Conservation (phyloP, 2,888 invertebrate genomes). For the Limnephilus lunatus region DNA sequence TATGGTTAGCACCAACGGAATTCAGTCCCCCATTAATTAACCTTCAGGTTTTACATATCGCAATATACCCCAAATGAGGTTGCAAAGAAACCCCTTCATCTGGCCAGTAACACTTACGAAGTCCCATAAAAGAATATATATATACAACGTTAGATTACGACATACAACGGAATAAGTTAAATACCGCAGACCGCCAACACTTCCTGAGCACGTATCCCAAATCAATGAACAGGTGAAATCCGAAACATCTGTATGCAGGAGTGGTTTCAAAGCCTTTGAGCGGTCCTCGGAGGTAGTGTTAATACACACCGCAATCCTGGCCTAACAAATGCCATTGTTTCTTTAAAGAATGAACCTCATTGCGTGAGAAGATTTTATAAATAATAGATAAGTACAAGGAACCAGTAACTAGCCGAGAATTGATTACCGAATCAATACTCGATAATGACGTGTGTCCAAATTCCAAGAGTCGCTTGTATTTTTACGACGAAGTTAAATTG, state of each 20-base stretch:
- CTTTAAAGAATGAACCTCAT: constrained; percentile 9
- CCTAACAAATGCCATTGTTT: constrained; percentile 27
- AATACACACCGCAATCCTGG: background rate
- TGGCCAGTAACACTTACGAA: background rate
- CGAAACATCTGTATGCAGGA: constrained; percentile 37
- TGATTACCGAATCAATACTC: background rate
- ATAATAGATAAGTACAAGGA: background rate
- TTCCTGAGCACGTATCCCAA: constrained; percentile 41
- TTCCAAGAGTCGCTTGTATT: background rate
- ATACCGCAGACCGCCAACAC: constrained; percentile 1
- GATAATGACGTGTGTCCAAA: background rate
- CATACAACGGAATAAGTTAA: constrained; percentile 8
- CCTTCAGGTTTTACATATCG: too few species aligned
- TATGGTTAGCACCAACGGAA: too few species aligned
- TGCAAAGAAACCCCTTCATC: background rate
- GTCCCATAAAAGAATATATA: background rate
- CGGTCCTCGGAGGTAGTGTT: background rate
- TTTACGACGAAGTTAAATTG: background rate
- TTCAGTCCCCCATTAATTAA: too few species aligned
- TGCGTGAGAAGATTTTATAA: background rate
- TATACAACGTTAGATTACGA: background rate
- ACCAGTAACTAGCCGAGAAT: background rate
- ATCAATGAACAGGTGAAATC: constrained; percentile 34
- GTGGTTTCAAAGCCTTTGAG: constrained; percentile 4
- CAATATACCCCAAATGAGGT: background rate